Evolutionary conservation across 2,888 invertebrate genomes (phyloP), one percentile per base, ranked within the genome.

Genomic region (Erebia epiphron): DNA sequence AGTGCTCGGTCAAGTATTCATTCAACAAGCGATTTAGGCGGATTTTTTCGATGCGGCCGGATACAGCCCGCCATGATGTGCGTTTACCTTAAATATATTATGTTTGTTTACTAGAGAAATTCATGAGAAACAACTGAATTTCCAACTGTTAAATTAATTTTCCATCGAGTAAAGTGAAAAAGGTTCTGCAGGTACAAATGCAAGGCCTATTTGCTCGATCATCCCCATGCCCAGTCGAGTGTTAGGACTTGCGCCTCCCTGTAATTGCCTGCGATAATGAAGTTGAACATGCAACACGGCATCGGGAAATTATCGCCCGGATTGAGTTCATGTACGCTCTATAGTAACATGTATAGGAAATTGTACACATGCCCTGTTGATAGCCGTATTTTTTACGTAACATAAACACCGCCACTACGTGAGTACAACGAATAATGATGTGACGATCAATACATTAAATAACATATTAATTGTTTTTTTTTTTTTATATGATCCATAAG

Each of bases 261-360:
- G 77, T 86, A 85, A 87, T 87, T 86, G 85, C 80, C 79, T 73
- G 78, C 79, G 78, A 79, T 87, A 86, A 87, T 87, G 80, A 84
- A 83, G 82, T 85, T 83, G 79, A 79, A 78, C 76, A 69, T 69
- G 72, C 68, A 71, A 75, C 74, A 73, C 69, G 74, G 67, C 73
- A 72, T 73, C 64, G 76, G 77, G 76, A 80, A 78, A 81, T 81
- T 79, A 82, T 78, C 76, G 76, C 49, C 14, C 14, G 26, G 43
- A 66, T 66, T 65, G 63, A 63, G 54, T 52, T 67, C 62, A 69
- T 72, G 62, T 49, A 9, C 21, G 21, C 18, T 21, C 50, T 52
- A 35, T 52, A 63, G 49, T 63, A 63, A 64, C 64, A 64, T 64
- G 41, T 46, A 49, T 18, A 61, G 62, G 62, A 62, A 62, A 49